Percentiles rank a stretch among this genome's conserved stretches.
Conservation (phyloP, 2,797 vertebrate genomes). For the Austrolebias charrua region DNA sequence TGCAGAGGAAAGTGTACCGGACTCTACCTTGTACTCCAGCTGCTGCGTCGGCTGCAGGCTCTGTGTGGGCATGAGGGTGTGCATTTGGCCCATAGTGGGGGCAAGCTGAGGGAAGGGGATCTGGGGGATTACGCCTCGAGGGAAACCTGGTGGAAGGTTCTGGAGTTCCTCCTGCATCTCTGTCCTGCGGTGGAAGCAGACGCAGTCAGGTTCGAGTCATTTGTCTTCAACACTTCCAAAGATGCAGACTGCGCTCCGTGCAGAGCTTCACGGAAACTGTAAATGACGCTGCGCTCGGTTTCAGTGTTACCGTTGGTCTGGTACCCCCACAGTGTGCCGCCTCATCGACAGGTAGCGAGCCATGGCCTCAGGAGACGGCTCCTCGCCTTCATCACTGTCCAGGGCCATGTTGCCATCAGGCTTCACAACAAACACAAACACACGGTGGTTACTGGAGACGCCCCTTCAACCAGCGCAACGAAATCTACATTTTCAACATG, state of each 20-base stretch:
- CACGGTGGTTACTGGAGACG: not conserved
- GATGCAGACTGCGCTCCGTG: not conserved
- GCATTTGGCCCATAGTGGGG: constrained; percentile 87
- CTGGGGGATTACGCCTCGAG: constrained; percentile 85
- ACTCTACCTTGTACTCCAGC: constrained; percentile 95
- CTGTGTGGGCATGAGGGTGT: constrained; percentile 90
- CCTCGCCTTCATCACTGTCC: constrained; percentile 97
- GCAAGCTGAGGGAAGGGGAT: constrained; percentile 87
- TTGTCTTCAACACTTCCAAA: not conserved
- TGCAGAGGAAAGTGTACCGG: not conserved
- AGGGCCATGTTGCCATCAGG: constrained; percentile 91
- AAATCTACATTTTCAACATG: not conserved
- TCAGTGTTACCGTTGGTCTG: constrained; percentile 89
- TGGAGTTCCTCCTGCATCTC: constrained; percentile 95
- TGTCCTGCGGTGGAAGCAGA: constrained; percentile 76
- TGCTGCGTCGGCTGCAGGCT: constrained; percentile 91
- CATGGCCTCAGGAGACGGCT: constrained; percentile 96
- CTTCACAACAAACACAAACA: constrained; percentile 64
- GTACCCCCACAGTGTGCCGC: constrained; percentile 96
- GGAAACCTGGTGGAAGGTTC: constrained; percentile 91
- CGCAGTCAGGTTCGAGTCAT: not conserved
- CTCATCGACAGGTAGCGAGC: constrained; percentile 98
- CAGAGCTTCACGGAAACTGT: not conserved
- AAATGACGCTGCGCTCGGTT: not conserved
- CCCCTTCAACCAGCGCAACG: no score